phyloP scores from a whole-genome alignment of 1,140 invertebrate species.

The Arctopsyche grandis region DNA sequence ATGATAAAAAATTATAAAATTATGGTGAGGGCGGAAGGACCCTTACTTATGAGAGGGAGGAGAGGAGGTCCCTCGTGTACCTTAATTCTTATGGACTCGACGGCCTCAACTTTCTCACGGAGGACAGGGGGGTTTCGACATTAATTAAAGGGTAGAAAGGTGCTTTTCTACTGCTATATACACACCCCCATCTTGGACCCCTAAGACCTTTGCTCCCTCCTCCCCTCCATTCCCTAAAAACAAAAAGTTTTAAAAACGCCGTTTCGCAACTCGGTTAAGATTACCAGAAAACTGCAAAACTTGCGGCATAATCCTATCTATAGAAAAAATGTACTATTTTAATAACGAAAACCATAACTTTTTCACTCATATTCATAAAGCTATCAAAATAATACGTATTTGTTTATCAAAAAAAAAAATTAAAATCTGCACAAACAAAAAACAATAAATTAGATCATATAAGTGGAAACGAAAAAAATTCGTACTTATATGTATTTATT shows the following conservation, averaged over 20 bases:
- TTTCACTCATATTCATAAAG: no score
- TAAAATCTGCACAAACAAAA: no score
- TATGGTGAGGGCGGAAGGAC: not conserved
- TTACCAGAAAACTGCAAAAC: not conserved
- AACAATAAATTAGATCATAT: no score
- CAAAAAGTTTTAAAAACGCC: not conserved
- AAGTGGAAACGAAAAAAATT: no score
- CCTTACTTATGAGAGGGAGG: not conserved
- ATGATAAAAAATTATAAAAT: slow-evolving; percentile 12
- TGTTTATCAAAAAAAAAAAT: no score
- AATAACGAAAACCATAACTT: no score
- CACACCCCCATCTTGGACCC: not conserved
- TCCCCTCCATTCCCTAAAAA: not conserved
- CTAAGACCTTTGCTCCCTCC: not conserved
- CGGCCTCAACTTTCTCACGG: not conserved
- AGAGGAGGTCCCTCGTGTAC: slow-evolving; percentile 1
- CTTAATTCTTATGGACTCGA: slow-evolving; percentile 12
- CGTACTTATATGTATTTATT: no score
- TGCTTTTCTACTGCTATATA: no score
- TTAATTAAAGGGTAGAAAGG: slow-evolving; percentile 16
- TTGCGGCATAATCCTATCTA: slow-evolving; percentile 3
- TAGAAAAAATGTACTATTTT: not conserved
- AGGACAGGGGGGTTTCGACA: not conserved
- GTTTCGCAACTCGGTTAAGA: not conserved
- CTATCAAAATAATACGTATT: no score